Conservation (phyloP, 1,140 invertebrate species). For the Anagrus nilaparvatae region DNA sequence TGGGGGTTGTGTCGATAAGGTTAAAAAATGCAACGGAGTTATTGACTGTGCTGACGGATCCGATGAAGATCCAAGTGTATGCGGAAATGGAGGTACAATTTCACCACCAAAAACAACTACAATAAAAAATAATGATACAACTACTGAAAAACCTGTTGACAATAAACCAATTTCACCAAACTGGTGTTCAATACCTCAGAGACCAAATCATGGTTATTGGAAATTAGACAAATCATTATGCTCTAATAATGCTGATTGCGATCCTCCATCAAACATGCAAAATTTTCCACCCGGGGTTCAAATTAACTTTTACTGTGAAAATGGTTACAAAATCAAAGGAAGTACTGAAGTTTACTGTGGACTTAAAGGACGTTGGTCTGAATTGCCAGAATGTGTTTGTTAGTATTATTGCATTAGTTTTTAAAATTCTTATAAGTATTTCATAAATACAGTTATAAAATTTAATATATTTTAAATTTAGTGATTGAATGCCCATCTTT, state of each 20-base stretch:
- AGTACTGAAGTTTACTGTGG: constrained; percentile 25
- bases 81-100: not conserved
- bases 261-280: constrained; percentile 4
- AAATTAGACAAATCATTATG: constrained; percentile 26
- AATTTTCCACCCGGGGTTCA: constrained; percentile 23
- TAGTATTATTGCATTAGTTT: too few species aligned
- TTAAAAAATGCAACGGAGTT: constrained; percentile 51
- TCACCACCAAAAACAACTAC: not conserved
- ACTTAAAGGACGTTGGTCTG: constrained; percentile 26
- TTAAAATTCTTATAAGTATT: too few species aligned
- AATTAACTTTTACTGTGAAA: constrained; percentile 29
- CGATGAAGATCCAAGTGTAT: constrained; percentile 36
- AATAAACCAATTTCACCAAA: too few species aligned
- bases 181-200: constrained; percentile 24
- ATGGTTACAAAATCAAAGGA: constrained; percentile 25
- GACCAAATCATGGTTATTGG: constrained; percentile 30
- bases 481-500: constrained; percentile 29
- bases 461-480: too few species aligned
- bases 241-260: constrained; percentile 20
- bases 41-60: constrained; percentile 54
- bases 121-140: not conserved
- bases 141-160: not conserved
- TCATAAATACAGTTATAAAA: too few species aligned
- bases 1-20: constrained; percentile 53
- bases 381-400: constrained; percentile 30